Percentiles rank a stretch among this genome's conserved stretches.
These are phyloP conservation scores for Scalopus aquaticus DNA, from an alignment of 2,113 vertebrate species.

Conservation along the genomic window DNA sequence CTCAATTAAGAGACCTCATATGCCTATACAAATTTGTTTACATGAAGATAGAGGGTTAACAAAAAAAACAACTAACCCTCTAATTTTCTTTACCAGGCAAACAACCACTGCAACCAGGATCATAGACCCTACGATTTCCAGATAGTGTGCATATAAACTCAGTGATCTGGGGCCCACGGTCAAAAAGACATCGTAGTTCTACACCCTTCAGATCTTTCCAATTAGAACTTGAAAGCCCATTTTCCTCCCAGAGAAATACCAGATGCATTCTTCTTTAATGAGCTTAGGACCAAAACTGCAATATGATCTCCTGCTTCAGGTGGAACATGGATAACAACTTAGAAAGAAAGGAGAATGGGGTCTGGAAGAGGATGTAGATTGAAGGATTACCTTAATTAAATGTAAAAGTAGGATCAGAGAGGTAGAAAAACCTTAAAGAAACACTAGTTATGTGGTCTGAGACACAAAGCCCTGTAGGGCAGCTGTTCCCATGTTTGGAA, in stretches of 20 bases:
- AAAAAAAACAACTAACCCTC: not conserved
- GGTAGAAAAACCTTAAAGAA: conserved; percentile 69
- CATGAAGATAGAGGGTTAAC: not conserved
- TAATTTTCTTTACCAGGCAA: conserved; percentile 49
- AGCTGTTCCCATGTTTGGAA: conserved; percentile 60
- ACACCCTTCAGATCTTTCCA: conserved; percentile 79
- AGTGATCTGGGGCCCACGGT: conserved; percentile 54
- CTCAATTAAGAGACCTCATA: not conserved
- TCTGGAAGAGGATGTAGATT: conserved; percentile 77
- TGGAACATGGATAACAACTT: conserved; percentile 75
- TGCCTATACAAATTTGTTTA: conserved; percentile 23
- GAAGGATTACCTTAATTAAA: conserved; percentile 83
- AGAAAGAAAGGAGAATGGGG: conserved; percentile 75
- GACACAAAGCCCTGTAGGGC: conserved; percentile 64
- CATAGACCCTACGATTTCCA: conserved; percentile 7
- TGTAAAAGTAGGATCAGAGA: conserved; percentile 80
- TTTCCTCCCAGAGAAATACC: conserved; percentile 78
- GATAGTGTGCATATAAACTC: conserved; percentile 15
- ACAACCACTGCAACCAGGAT: conserved; percentile 14
- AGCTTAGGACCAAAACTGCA: conserved; percentile 79
- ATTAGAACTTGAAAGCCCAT: conserved; percentile 81
- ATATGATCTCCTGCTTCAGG: conserved; percentile 78
- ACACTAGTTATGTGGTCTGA: conserved; percentile 69
- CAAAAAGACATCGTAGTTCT: conserved; percentile 63
- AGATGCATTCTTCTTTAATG: conserved; percentile 81